Conservation (phyloP, 2,797 vertebrate genomes). For the Podarcis lilfordi region DNA sequence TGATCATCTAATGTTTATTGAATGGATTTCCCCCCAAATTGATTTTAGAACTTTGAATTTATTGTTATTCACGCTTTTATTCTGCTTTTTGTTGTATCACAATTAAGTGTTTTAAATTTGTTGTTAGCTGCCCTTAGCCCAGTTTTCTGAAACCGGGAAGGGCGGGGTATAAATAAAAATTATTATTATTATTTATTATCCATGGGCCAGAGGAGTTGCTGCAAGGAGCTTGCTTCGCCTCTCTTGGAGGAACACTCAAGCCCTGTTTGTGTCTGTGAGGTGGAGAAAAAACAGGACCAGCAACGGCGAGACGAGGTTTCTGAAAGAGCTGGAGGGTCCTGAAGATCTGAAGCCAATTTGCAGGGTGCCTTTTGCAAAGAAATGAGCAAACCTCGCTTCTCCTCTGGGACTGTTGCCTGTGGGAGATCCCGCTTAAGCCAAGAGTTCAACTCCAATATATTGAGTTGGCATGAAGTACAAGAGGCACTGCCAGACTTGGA, state of each 20-base stretch:
- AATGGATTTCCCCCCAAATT: no score
- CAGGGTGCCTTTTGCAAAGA: background rate
- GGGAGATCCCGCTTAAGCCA: background rate
- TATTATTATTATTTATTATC: no score
- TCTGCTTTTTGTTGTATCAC: no score
- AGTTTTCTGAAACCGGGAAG: no score
- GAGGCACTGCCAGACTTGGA: slow-evolving; percentile 5
- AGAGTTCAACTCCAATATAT: background rate
- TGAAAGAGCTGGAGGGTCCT: background rate
- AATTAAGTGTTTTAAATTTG: no score
- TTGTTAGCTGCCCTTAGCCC: no score
- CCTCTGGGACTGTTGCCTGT: background rate
- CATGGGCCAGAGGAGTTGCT: no score
- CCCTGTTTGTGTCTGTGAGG: background rate
- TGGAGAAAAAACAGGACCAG: background rate
- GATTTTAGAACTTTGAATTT: no score
- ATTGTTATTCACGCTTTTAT: no score
- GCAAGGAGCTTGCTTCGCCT: background rate
- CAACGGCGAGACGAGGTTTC: background rate
- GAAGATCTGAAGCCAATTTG: background rate
- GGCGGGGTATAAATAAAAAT: no score
- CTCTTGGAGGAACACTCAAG: background rate
- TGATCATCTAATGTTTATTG: no score
- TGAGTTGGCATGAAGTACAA: slow-evolving; percentile 7
- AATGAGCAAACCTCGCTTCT: background rate